Evolutionary conservation across 2,113 vertebrate species (phyloP).

Genomic region (Grallaria varia): DNA sequence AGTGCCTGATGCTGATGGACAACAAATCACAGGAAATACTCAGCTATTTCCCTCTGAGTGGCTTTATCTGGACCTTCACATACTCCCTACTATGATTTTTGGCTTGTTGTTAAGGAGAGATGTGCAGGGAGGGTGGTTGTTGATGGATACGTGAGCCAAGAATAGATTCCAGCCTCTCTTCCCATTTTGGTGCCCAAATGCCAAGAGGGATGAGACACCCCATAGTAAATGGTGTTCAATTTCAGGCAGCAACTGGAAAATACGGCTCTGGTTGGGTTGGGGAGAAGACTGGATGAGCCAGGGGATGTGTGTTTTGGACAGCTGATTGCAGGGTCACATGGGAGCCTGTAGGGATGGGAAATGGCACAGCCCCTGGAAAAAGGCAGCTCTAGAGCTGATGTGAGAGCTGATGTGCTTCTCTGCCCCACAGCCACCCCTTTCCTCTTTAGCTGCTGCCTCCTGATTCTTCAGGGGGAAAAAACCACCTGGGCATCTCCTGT

Average conservation of each 20-base stretch:
- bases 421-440: background rate
- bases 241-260: background rate
- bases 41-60: background rate
- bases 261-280: background rate
- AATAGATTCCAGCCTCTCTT: conserved; percentile 23
- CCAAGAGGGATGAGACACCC: background rate
- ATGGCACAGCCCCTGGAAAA: background rate
- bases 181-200: conserved; percentile 19
- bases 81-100: background rate
- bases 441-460: background rate
- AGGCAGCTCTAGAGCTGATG: background rate
- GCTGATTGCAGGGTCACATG: background rate
- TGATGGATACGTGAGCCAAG: background rate
- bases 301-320: background rate
- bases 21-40: background rate
- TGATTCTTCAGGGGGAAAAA: background rate
- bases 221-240: conserved; percentile 28
- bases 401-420: background rate
- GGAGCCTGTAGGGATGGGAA: background rate
- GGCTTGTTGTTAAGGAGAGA: background rate
- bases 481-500: background rate
- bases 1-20: background rate
- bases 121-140: background rate
- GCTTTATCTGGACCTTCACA: background rate
- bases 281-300: background rate